Conservation (phyloP, 2,113 vertebrate species). For the Pomatorhinus ruficollis region DNA sequence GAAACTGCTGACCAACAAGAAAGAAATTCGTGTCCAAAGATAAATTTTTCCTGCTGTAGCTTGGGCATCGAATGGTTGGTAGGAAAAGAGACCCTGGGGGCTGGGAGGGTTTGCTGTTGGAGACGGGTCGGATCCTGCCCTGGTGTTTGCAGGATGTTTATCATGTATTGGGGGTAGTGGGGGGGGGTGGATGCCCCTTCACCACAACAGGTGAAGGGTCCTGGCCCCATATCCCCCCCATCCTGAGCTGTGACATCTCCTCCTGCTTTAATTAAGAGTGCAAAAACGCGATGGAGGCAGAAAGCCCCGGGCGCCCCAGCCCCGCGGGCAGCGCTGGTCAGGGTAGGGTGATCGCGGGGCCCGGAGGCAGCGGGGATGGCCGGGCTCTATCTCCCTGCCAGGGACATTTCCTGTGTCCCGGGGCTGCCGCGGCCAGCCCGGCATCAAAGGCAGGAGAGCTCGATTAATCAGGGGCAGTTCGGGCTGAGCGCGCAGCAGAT, state of each 20-base stretch:
- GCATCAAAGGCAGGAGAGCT: conserved; percentile 81
- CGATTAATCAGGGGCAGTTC: conserved; percentile 85
- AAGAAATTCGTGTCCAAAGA: not conserved
- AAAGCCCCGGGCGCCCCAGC: not conserved
- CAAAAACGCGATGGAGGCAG: not conserved
- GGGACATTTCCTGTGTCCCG: conserved; percentile 75
- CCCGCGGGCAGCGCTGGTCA: conserved; percentile 55
- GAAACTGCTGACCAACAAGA: not conserved
- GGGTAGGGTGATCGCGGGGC: conserved; percentile 71
- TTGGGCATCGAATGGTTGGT: not conserved
- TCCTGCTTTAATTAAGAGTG: not conserved
- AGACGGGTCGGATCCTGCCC: not conserved
- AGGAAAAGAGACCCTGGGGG: not conserved
- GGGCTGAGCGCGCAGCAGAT: conserved; percentile 86
- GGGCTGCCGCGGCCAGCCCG: conserved; percentile 69
- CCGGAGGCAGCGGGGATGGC: conserved; percentile 59
- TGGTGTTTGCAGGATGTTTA: not conserved
- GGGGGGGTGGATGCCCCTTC: no score
- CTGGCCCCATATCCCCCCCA: not conserved
- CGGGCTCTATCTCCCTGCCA: conserved; percentile 62
- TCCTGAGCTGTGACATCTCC: not conserved
- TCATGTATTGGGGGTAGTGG: fast-evolving
- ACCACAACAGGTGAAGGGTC: not conserved
- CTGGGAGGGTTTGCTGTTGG: not conserved
- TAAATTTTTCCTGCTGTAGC: not conserved